A percentile compares a stretch with the other conserved stretches of the same genome.
Evolutionary conservation across 2,797 vertebrate genomes (phyloP).

Genomic region (Coranthus polyacanthus): DNA sequence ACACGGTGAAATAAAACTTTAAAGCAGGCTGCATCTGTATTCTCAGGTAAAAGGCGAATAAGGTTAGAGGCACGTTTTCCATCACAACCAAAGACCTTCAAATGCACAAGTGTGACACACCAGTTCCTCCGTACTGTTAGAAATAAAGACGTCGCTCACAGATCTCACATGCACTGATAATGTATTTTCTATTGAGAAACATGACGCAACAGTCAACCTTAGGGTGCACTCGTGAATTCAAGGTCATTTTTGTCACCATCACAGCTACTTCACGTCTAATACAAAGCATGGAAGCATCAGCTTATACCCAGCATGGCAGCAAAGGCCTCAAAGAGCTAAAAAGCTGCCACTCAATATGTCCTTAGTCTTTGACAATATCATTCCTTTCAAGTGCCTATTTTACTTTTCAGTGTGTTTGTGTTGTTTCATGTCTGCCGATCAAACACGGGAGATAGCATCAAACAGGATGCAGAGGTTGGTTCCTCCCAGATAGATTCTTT

Average conservation of each 20-base stretch:
- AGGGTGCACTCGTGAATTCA: slow-evolving; percentile 36
- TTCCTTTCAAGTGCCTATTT: slow-evolving; percentile 65
- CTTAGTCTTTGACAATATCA: slow-evolving; percentile 54
- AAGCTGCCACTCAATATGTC: slow-evolving; percentile 70
- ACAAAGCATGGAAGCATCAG: slow-evolving; percentile 52
- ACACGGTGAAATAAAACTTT: slow-evolving; percentile 9
- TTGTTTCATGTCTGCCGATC: slow-evolving; percentile 63
- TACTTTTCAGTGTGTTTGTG: slow-evolving; percentile 54
- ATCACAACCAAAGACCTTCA: slow-evolving; percentile 29
- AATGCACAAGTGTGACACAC: slow-evolving; percentile 10
- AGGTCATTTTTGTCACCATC: slow-evolving; percentile 56
- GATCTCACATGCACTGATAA: slow-evolving; percentile 30
- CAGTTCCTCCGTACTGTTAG: slow-evolving; percentile 41
- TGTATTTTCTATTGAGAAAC: slow-evolving; percentile 36
- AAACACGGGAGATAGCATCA: slow-evolving; percentile 56
- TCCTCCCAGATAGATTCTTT: slow-evolving; percentile 42
- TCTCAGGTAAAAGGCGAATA: slow-evolving; percentile 47
- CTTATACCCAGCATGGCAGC: slow-evolving; percentile 53
- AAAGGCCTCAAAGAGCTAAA: slow-evolving; percentile 60
- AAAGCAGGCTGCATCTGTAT: slow-evolving; percentile 17
- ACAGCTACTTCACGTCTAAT: slow-evolving; percentile 43
- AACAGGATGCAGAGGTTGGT: slow-evolving; percentile 43
- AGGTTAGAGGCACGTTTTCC: slow-evolving; percentile 39
- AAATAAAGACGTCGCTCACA: slow-evolving; percentile 61
- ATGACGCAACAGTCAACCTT: slow-evolving; percentile 30